Evolutionary conservation across 1,140 invertebrate genomes (phyloP).

Genomic region (Papilio helenus): DNA sequence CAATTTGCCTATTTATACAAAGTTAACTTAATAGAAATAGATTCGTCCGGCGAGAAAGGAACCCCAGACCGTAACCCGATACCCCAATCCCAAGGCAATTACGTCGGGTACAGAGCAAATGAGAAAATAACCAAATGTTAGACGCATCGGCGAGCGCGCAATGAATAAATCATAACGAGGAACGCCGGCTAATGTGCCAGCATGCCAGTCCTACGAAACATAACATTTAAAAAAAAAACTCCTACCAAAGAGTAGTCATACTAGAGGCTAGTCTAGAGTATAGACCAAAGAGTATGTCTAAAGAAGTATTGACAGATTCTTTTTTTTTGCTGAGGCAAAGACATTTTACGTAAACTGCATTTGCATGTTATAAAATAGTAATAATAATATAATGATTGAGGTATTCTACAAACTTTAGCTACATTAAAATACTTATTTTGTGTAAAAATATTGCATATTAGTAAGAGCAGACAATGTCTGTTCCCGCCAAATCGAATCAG

Average conservation of each 20-base stretch:
- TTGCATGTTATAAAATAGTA: too few species aligned
- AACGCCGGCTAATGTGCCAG: neutral
- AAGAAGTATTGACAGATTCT: neutral
- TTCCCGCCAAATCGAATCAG: conserved; percentile 36
- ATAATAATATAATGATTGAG: neutral
- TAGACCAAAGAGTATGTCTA: too few species aligned
- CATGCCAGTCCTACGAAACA: neutral
- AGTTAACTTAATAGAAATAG: conserved; percentile 39
- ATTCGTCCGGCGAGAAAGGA: conserved; percentile 18
- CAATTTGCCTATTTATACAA: conserved; percentile 40
- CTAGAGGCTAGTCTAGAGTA: too few species aligned
- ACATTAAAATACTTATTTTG: neutral
- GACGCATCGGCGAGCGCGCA: conserved; percentile 44
- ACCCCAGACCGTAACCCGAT: conserved; percentile 45
- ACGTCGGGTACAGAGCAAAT: conserved; percentile 47
- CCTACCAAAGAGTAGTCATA: neutral
- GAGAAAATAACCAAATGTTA: conserved; percentile 55
- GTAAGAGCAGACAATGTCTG: conserved; percentile 1
- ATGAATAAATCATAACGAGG: conserved; percentile 46
- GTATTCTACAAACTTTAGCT: conserved; percentile 13
- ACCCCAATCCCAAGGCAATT: conserved; percentile 54
- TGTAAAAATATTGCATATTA: neutral
- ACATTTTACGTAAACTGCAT: neutral
- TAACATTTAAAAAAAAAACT: neutral
- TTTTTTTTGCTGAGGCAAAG: neutral